These are phyloP conservation scores for Thysanoteuthis rhombus DNA, from an alignment of 2,888 invertebrate genomes.

Conservation along the genomic window DNA sequence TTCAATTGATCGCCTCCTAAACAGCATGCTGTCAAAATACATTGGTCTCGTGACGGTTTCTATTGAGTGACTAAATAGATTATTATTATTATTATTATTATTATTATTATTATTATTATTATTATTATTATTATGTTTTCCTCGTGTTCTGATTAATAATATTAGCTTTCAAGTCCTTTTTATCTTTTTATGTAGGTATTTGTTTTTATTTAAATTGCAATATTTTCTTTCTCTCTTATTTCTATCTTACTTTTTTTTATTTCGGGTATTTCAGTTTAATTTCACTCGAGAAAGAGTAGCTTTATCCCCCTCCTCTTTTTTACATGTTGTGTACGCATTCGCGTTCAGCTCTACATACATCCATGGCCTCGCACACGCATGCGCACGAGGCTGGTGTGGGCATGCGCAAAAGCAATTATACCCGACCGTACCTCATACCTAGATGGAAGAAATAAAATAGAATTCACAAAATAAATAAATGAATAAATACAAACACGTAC, in stretches of 20 bases:
- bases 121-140: background rate
- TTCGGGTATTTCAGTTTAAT: slow-evolving; percentile 12
- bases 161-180: background rate
- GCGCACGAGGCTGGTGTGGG: background rate
- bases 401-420: background rate
- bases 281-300: background rate
- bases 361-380: background rate
- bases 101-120: background rate
- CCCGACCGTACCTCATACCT: background rate
- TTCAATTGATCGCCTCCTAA: too few species aligned
- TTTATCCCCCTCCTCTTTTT: background rate
- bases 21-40: too few species aligned
- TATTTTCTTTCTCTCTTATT: background rate
- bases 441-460: background rate
- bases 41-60: too few species aligned
- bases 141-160: background rate
- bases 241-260: background rate
- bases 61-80: too few species aligned
- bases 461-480: background rate
- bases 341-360: background rate
- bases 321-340: background rate
- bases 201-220: background rate
- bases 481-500: too few species aligned
- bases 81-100: background rate
- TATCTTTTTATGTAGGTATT: background rate